These are phyloP conservation scores for Pristionchus maxplancki DNA, from an alignment of 2,888 invertebrate genomes.

Conservation along the genomic window DNA sequence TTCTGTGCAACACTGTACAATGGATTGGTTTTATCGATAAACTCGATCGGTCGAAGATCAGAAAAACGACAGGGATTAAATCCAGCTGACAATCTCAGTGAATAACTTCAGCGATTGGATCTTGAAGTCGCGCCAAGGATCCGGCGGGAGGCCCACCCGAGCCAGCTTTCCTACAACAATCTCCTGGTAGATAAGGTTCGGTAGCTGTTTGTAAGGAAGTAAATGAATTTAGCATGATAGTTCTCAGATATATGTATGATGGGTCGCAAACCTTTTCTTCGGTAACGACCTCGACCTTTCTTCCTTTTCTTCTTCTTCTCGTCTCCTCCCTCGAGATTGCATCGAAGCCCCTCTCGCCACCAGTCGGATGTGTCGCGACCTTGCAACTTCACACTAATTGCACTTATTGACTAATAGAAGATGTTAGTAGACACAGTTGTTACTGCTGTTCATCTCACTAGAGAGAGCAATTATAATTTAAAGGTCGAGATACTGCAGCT, in stretches of 20 bases:
- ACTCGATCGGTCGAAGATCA: too few species aligned
- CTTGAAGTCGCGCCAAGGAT: constrained; percentile 49
- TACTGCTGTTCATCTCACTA: too few species aligned
- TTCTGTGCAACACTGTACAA: not conserved
- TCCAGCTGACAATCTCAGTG: constrained; percentile 50
- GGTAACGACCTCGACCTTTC: constrained; percentile 26
- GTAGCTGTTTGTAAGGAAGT: too few species aligned
- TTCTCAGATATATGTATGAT: not conserved
- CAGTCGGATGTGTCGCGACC: constrained; percentile 5
- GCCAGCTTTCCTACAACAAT: constrained; percentile 49
- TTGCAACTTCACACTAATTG: constrained; percentile 42
- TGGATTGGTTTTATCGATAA: not conserved
- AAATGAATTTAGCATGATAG: not conserved
- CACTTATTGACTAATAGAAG: not conserved
- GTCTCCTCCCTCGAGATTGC: not conserved
- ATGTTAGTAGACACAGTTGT: too few species aligned
- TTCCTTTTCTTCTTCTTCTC: constrained; percentile 8
- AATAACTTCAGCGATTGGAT: constrained; percentile 41
- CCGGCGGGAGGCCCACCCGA: constrained; percentile 49
- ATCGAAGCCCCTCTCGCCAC: constrained; percentile 22
- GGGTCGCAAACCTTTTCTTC: constrained; percentile 38
- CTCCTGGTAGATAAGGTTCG: too few species aligned
- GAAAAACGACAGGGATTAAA: not conserved
- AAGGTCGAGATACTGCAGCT: too few species aligned
- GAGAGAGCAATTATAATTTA: too few species aligned